phyloP scores from a whole-genome alignment of 2,888 invertebrate species.

The Andrena bicolor region DNA sequence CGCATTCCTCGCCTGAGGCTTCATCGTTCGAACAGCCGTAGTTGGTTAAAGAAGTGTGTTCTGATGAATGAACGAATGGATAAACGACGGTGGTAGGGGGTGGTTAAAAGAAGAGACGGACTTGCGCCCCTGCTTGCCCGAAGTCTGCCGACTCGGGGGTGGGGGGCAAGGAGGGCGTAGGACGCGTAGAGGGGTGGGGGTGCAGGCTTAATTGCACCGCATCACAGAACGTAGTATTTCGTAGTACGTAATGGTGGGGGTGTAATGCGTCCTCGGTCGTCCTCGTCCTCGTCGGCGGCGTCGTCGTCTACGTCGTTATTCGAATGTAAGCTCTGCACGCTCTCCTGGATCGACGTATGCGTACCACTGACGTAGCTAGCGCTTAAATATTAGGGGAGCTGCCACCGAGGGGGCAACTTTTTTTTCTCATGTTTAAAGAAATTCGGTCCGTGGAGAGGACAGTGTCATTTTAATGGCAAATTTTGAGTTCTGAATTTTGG shows the following conservation, averaged over 20 bases:
- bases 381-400: not conserved
- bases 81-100: conserved; percentile 63
- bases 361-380: conserved; percentile 48
- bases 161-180: conserved; percentile 52
- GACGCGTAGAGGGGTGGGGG: conserved; percentile 47
- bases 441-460: no score
- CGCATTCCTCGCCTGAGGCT: conserved; percentile 13
- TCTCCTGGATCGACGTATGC: conserved; percentile 57
- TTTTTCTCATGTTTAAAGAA: no score
- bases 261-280: conserved; percentile 62
- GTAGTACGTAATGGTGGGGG: conserved; percentile 75
- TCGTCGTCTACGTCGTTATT: conserved; percentile 57
- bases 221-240: conserved; percentile 78
- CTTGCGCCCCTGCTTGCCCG: conserved; percentile 73
- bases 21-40: conserved; percentile 39
- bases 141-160: conserved; percentile 51
- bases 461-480: no score
- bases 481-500: no score
- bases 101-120: conserved; percentile 70
- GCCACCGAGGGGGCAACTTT: no score
- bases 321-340: conserved; percentile 59
- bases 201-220: conserved; percentile 70
- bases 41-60: conserved; percentile 65
- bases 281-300: conserved; percentile 46
- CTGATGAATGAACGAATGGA: conserved; percentile 77